phyloP scores from a whole-genome alignment of 2,888 invertebrate species.

The Ochropacha duplaris region DNA sequence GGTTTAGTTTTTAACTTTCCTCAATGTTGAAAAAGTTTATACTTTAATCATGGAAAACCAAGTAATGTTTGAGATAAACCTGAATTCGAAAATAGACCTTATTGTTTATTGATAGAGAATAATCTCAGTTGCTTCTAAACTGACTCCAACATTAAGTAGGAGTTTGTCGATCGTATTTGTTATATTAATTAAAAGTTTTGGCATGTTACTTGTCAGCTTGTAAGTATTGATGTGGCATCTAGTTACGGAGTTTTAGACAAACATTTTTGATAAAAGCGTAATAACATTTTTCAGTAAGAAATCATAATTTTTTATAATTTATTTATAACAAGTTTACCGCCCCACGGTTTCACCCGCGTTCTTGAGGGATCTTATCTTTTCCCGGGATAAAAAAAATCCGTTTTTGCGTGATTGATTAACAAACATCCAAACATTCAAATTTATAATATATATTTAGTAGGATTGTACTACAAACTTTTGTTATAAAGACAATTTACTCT shows the following conservation, averaged over 20 bases:
- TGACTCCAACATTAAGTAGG: background rate
- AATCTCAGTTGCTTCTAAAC: background rate
- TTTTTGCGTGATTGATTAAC: too few relatives aligned
- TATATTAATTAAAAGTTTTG: background rate
- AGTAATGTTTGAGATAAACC: background rate
- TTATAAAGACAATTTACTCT: too few relatives aligned
- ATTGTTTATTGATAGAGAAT: background rate
- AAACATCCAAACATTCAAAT: too few relatives aligned
- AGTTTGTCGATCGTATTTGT: background rate
- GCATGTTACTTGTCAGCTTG: background rate
- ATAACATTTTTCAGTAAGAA: too few relatives aligned
- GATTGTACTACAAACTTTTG: too few relatives aligned
- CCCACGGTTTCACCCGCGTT: too few relatives aligned
- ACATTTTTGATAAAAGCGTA: background rate
- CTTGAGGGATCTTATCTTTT: too few relatives aligned
- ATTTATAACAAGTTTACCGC: too few relatives aligned
- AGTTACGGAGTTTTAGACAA: background rate
- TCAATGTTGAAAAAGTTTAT: background rate
- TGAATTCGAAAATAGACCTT: background rate
- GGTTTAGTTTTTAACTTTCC: background rate
- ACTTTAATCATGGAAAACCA: background rate
- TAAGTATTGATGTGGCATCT: background rate
- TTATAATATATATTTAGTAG: too few relatives aligned
- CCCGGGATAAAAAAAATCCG: too few relatives aligned
- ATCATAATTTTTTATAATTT: too few relatives aligned